Conservation (phyloP, 1,140 invertebrate genomes). For the Magallana ariakensis region DNA sequence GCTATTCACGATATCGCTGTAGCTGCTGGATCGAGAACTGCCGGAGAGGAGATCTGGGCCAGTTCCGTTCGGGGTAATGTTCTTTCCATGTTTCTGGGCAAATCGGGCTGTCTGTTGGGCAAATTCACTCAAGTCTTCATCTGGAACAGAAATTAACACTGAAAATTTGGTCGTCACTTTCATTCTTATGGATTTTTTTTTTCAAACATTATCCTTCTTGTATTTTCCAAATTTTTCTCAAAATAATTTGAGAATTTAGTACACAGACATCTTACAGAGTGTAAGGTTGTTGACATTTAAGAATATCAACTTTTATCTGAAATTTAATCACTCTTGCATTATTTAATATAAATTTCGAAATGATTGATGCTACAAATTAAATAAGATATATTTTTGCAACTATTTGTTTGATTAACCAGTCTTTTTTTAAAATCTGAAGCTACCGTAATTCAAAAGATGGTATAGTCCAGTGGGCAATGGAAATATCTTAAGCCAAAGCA, state of each 20-base stretch:
- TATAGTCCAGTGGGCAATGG: not conserved
- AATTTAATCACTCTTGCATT: no score
- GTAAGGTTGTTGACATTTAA: no score
- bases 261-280: no score
- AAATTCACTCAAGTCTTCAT: slow-evolving; percentile 72
- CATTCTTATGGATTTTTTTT: not conserved
- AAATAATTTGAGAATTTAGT: no score
- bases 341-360: no score
- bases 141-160: not conserved
- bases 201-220: not conserved
- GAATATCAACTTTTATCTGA: no score
- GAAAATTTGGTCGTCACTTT: not conserved
- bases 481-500: not conserved
- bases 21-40: slow-evolving; percentile 72
- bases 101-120: slow-evolving; percentile 76
- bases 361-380: no score
- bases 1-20: slow-evolving; percentile 77
- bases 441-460: no score
- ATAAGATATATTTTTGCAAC: no score
- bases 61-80: slow-evolving; percentile 44
- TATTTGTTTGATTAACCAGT: no score
- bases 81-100: slow-evolving; percentile 70
- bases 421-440: no score
- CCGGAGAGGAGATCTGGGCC: slow-evolving; percentile 62
- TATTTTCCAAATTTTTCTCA: no score